phyloP scores from a whole-genome alignment of 2,113 vertebrate genomes.

The Sinocyclocheilus anshuiensis region DNA sequence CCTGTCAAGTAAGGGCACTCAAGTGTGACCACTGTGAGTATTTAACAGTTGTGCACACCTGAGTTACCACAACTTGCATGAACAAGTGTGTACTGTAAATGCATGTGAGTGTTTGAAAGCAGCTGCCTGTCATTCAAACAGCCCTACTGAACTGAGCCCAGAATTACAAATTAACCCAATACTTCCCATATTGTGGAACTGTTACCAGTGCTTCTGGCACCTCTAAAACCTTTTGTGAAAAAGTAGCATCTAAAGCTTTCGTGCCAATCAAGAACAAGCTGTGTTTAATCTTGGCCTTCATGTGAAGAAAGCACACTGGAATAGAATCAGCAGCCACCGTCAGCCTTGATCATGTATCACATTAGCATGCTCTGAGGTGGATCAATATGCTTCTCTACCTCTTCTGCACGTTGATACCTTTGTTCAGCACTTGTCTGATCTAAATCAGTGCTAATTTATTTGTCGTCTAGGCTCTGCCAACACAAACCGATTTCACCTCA shows the following conservation, averaged over 20 bases:
- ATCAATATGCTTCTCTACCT: constrained; percentile 42
- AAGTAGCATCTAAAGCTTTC: not conserved
- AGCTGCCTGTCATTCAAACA: not conserved
- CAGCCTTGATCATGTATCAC: constrained; percentile 43
- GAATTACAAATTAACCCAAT: not conserved
- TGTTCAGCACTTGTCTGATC: constrained; percentile 36
- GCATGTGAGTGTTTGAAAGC: not conserved
- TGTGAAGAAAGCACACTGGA: not conserved
- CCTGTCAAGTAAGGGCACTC: not conserved
- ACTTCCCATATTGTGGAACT: not conserved
- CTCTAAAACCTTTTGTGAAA: not conserved
- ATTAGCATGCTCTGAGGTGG: constrained; percentile 27
- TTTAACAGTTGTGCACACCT: not conserved
- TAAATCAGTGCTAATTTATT: constrained; percentile 48
- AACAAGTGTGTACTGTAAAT: not conserved
- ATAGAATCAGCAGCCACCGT: not conserved
- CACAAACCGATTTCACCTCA: constrained; percentile 32
- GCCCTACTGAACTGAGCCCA: not conserved
- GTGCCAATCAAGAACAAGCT: not conserved
- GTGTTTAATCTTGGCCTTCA: not conserved
- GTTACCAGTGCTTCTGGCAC: not conserved
- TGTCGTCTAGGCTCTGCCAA: constrained; percentile 38
- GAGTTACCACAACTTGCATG: not conserved
- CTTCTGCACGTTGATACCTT: constrained; percentile 43
- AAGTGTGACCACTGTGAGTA: not conserved